Base-by-base conservation (phyloP, 2,888 invertebrate genomes). In the Villa cingulata region DNA sequence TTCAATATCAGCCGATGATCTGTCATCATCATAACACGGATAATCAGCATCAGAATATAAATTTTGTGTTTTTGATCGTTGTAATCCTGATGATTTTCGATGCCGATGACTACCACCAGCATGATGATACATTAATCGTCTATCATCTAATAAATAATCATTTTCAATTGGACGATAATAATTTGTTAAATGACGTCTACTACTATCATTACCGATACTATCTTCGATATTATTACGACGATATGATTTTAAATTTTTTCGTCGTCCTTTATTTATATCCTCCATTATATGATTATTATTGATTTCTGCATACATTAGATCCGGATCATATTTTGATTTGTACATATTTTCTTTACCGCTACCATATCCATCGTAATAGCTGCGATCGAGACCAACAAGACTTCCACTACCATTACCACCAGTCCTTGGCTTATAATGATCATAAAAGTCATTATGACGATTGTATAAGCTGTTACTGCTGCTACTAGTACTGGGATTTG, bases 1-100 rank as follows among this genome's bases (percentile, higher is more conserved):
- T 41, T 73, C 68, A 56, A 77, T 69, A 60, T 76, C 75, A 37
- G 75, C 73, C 17, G 66, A 69, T 16, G 66, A 72, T 5, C 69
- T 65, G 55, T 68, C 67, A 48, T 66, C 68, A 62, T 62, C 59
- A 64, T 72, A 60, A 66, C 68, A 60, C 63, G n/a, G 29, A 39
- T 48, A 39, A 37, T 38, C 34, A 14, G 46, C 17, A 43, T 46
- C 44, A n/a, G n/a, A n/a, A 19, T 48, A 43, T 38, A 59, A 58
- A 20, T 58, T 55, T 49, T 61, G 58, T 19, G 61, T 56, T 48
- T 57, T 55, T 10, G 61, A 59, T n/a, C 59, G 41, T 51, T 29
- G 45, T 53, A 55, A 20, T 41, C 47, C 18, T 52, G 48, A 12
- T 49, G 49, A 2, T 54, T 57, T 29, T 55, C 58, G 48, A 55